Percentiles rank a stretch among this genome's conserved stretches.
phyloP scores from a whole-genome alignment of 2,797 vertebrate genomes.

The Pantherophis vulpinus region DNA sequence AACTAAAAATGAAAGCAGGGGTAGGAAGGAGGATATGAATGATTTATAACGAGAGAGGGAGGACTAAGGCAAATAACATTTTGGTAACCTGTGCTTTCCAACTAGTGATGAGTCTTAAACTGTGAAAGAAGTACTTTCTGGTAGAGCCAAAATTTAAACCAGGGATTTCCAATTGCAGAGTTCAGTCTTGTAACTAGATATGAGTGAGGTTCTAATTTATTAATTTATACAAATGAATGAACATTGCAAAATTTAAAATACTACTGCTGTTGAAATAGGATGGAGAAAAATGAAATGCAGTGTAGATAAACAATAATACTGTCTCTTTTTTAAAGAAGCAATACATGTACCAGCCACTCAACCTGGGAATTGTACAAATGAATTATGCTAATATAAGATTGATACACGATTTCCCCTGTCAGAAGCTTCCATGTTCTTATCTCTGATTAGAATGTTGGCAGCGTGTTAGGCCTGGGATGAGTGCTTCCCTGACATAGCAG shows the following conservation, averaged over 20 bases:
- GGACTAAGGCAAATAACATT: not conserved
- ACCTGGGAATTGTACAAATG: not conserved
- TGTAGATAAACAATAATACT: not conserved
- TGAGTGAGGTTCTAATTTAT: not conserved
- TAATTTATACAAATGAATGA: not conserved
- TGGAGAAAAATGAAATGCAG: not conserved
- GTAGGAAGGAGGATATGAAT: not conserved
- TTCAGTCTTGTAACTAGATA: not conserved
- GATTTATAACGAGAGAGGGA: not conserved
- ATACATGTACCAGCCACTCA: not conserved
- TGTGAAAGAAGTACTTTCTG: not conserved
- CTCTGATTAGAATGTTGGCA: not conserved
- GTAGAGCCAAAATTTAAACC: not conserved
- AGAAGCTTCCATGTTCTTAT: not conserved
- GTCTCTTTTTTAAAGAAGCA: not conserved
- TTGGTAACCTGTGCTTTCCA: not conserved
- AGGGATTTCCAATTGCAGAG: not conserved
- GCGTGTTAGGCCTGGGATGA: not conserved
- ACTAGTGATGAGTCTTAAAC: not conserved
- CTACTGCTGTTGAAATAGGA: not conserved
- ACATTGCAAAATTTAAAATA: not conserved
- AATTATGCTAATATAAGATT: not conserved
- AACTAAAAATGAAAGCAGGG: not conserved
- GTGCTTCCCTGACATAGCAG: not conserved
- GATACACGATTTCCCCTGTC: not conserved